Base-by-base conservation (phyloP, 2,797 vertebrate species). In the Hydrocynus forskahlii region DNA sequence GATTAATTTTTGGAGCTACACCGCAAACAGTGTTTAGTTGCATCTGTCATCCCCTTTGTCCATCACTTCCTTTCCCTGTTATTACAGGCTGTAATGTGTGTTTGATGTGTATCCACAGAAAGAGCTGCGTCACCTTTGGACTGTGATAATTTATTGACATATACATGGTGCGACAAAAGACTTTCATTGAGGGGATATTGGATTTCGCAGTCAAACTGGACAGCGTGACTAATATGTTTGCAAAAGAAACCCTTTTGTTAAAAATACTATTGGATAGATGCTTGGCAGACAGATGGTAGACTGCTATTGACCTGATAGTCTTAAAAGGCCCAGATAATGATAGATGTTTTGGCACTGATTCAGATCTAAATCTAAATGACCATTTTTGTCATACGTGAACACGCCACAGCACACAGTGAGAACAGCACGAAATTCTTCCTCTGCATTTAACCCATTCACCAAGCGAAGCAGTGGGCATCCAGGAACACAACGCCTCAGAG, bases 101-200 rank as follows among this genome's bases (percentile, higher is more conserved):
- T 72, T 59, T 55, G 43, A 80, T 83, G 54, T 29, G 52, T 76
- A 82, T 78, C 29, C 35, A 23, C 50, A 70, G 74, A 68, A 79
- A 74, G 69, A 17, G 7, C 7, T 55, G 54, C 21, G 12, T 74
- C 82, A 78, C 73, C 10, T 72, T 66, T 17, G 68, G 59, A 48
- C 68, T 17, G 48, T 54, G 60, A 50, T 76, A 14, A 52, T 55
- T 55, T 72, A 50, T 81, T 81, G 76, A 75, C 43, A 78, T 40
- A 64, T 40, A 38, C 55, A 59, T 14, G 57, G 35, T 45, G 25
- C 60, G 68, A 82, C 64, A 80, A 76, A 76, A 54, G 21, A 40
- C 52, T 78, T 72, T 50, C 60, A 67, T 59, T 48, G 57, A 67
- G 52, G 74, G 75, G 81, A 82, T 78, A 82, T 82, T 82, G 81